Conservation (phyloP, 2,888 invertebrate species). For the Agonopterix arenella region DNA sequence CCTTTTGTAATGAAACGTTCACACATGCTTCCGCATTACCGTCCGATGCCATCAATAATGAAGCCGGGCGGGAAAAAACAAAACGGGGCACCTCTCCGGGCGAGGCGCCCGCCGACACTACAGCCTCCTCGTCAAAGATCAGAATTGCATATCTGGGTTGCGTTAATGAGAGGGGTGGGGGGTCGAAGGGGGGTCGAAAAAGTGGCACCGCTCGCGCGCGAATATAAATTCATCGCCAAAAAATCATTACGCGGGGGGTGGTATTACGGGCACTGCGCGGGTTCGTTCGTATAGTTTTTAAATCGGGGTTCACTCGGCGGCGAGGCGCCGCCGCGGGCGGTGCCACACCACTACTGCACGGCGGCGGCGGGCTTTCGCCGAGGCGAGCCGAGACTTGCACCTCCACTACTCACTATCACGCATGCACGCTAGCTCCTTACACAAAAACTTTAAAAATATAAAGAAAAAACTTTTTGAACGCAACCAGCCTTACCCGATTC, state of each 20-base stretch:
- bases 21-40: conserved; percentile 77
- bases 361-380: conserved; percentile 18
- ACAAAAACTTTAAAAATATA: conserved; percentile 5
- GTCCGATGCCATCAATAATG: conserved; percentile 77
- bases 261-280: conserved; percentile 78
- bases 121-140: conserved; percentile 79
- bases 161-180: conserved; percentile 78
- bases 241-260: conserved; percentile 90
- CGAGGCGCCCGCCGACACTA: conserved; percentile 75
- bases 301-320: conserved; percentile 71
- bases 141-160: conserved; percentile 82
- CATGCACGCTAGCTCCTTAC: conserved; percentile 34
- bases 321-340: conserved; percentile 65
- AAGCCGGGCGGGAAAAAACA: conserved; percentile 78
- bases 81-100: conserved; percentile 73
- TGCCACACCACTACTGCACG: conserved; percentile 52
- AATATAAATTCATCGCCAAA: conserved; percentile 89
- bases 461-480: background rate
- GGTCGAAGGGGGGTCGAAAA: conserved; percentile 68
- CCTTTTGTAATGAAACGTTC: conserved; percentile 77
- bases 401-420: conserved; percentile 42
- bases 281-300: conserved; percentile 74
- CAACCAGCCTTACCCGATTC: background rate
- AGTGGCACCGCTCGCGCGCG: conserved; percentile 80
- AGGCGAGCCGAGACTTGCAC: conserved; percentile 31